These are phyloP conservation scores for Poecilia wingei DNA, from an alignment of 2,797 vertebrate species.

Conservation along the genomic window DNA sequence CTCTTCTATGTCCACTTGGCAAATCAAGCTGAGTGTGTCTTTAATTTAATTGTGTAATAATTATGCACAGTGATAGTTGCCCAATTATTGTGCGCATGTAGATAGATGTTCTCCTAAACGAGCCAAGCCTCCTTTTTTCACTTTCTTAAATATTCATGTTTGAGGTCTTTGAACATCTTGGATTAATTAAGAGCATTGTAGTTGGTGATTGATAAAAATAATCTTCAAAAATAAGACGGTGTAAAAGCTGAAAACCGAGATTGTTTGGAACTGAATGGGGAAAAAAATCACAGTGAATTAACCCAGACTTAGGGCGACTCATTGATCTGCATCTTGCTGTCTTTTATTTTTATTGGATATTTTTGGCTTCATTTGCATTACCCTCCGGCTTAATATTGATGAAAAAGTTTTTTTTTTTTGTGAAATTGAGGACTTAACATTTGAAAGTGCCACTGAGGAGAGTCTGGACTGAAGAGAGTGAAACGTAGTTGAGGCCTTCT, in stretches of 20 bases:
- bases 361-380: background rate
- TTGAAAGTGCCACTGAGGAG: constrained; percentile 37
- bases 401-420: background rate
- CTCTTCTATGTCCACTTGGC: background rate
- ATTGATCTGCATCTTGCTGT: background rate
- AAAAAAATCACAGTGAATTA: background rate
- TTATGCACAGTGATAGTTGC: too few species aligned
- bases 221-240: background rate
- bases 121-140: too few species aligned
- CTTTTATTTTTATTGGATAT: background rate
- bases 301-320: background rate
- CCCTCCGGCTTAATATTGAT: constrained; percentile 3
- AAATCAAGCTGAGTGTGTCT: background rate
- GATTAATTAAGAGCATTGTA: too few species aligned
- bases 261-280: background rate
- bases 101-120: too few species aligned
- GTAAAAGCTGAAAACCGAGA: background rate
- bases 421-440: constrained; percentile 11
- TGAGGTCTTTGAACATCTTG: too few species aligned
- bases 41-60: too few species aligned
- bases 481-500: constrained; percentile 38
- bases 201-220: too few species aligned
- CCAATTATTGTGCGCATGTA: too few species aligned
- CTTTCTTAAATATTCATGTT: too few species aligned
- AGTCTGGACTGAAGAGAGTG: constrained; percentile 39